A percentile compares a stretch with the other conserved stretches of the same genome.
Conservation (phyloP, 2,797 vertebrate species). For the Gallirallus australis region DNA sequence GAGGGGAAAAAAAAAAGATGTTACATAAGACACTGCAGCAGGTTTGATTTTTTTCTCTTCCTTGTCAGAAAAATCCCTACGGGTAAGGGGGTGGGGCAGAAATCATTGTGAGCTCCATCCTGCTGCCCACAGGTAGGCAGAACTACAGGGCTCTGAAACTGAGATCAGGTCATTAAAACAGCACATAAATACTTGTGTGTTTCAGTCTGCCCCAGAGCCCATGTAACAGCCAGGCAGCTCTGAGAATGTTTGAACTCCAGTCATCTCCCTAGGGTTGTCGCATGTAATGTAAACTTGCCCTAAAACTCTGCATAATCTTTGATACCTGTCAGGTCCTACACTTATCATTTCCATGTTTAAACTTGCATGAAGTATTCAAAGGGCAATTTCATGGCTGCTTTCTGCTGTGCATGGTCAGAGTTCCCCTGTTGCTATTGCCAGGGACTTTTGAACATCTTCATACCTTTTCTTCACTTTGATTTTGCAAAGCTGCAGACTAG, state of each 20-base stretch:
- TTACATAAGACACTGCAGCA: background rate
- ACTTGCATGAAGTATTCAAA: background rate
- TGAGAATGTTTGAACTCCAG: background rate
- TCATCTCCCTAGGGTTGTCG: background rate
- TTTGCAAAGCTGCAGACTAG: conserved; percentile 6
- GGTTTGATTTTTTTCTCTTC: conserved; percentile 11
- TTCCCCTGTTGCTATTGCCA: background rate
- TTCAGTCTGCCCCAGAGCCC: background rate
- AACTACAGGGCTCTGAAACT: background rate
- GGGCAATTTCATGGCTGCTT: background rate
- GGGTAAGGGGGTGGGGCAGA: background rate
- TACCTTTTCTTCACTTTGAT: background rate
- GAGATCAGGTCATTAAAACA: background rate
- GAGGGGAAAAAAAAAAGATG: background rate
- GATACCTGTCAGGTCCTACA: background rate
- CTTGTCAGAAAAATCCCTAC: background rate
- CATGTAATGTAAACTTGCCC: background rate
- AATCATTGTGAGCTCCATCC: background rate
- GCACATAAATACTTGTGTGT: background rate
- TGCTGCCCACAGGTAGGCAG: background rate
- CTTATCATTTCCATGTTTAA: background rate
- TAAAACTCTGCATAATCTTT: background rate
- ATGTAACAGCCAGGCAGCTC: background rate
- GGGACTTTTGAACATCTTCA: background rate
- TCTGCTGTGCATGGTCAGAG: background rate